Evolutionary conservation across 2,113 vertebrate species (phyloP).

Genomic region (Passer domesticus): DNA sequence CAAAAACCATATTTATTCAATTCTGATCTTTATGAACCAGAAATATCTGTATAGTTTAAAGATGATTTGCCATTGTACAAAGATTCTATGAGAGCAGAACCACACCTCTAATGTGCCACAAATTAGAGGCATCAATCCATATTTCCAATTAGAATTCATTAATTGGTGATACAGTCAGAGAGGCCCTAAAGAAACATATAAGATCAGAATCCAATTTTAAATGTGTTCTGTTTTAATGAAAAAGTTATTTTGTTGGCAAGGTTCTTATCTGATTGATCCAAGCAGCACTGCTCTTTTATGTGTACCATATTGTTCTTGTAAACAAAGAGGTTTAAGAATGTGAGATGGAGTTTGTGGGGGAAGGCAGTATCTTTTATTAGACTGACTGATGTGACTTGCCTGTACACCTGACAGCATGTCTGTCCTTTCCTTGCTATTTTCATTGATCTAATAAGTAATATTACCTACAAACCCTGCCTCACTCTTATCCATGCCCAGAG

Average conservation of each 20-base stretch:
- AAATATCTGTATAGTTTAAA: not conserved
- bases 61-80: not conserved
- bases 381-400: not conserved
- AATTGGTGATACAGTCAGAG: not conserved
- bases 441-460: not conserved
- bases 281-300: not conserved
- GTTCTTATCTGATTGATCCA: not conserved
- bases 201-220: not conserved
- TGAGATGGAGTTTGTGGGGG: not conserved
- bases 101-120: not conserved
- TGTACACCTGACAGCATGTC: not conserved
- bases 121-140: not conserved
- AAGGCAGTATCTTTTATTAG: not conserved
- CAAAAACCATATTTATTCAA: not conserved
- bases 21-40: not conserved
- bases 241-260: not conserved
- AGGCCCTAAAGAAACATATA: not conserved
- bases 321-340: not conserved
- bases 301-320: not conserved
- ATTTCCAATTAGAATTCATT: not conserved
- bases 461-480: not conserved
- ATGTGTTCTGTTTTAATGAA: not conserved
- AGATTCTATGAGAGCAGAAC: not conserved
- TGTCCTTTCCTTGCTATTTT: not conserved
- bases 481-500: not conserved